Evolutionary conservation across 2,888 invertebrate species (phyloP), one percentile per base, ranked within the genome.

Genomic region (Erannis defoliaria): DNA sequence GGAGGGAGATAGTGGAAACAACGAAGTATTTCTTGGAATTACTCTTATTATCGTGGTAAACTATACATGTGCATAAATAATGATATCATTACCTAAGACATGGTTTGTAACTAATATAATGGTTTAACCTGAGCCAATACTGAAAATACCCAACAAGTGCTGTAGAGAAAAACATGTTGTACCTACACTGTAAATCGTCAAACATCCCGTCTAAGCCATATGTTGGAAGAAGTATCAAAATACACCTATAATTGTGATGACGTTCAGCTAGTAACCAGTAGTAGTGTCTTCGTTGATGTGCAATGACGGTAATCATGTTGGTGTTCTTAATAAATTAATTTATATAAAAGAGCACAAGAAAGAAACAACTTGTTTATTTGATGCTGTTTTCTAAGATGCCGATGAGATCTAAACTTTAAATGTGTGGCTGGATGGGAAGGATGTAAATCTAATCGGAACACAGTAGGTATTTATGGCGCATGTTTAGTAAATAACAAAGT

Each of bases 121-220:
- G 23, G 21, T 10, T 6, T 29, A 42, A 21, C 19, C 31, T 43
- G 21, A 31, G 14, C 42, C 12, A 31, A 51, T 51, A 38, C 23
- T 14, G 14, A 54, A 43, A 43, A n/a, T 14, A 31, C 12, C 19
- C 12, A 46, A 55, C 55, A 46, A 55, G 14, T 45, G 29, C 46
- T 19, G 18, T 29, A 26, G 16, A 19, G 19, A 56, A 31, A 56
- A 40, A 48, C 31, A 56, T 40, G 19, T 38, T 18, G 23, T 43
- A 21, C 38, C 9, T 14, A 1, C 6, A 6, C 35, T 14, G 14
- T 35, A n/a, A 35, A 14, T 14, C 5, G 3, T 10, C 23, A 26
- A 43, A 43, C 42, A 14, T 14, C 9, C 16, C 0, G 18, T 18
- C 31, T 31, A 6, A n/a, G 5, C 18, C n/a, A 19, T 19, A 46